Base-by-base conservation (phyloP, 2,113 vertebrate species). In the Larimichthys polyactis region DNA sequence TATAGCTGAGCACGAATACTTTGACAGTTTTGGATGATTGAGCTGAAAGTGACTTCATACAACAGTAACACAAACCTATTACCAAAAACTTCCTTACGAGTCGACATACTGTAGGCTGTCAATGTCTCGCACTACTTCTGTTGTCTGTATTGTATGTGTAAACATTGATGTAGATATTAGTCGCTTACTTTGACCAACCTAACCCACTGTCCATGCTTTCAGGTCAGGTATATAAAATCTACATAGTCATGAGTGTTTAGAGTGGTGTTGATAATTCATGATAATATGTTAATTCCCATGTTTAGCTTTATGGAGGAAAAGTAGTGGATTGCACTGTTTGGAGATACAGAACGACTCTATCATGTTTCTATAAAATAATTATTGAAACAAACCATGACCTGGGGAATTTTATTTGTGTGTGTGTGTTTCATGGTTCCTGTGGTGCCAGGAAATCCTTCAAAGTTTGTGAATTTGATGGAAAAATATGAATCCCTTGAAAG, bases 341-440 rank as follows among this genome's bases (percentile, higher is more conserved):
- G 81, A 90, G 63, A 80, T 59, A 59, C 55, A 52, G 49, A 66
- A 57, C 32, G 8, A 80, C 24, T 77, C 32, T 87, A 73, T 80
- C 70, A 69, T 83, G 79, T 94, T 92, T 89, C 79, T 91, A 94
- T 94, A 92, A 94, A 94, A 90, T 10, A 90, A 48, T 63, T 68
- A 52, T 62, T 85, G 20, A 84, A 88, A 88, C 76, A 67, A 57
- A 67, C 40, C 36, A 2, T 49, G 43, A 24, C 5, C 2, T 22
- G 0, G 48, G 40, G 48, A 24, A 2, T 49, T 24, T 71, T 68
- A 15, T 63, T 73, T 36, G 1, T 22, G 16, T 67, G 40, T 62
- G n/a, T 64, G 22, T 17, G 15, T 46, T 12, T 46, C 44, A 46
- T 46, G 11, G 12, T 46, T 46, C 11, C 11, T 14, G 36, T 36